These are phyloP conservation scores for human DNA, from an alignment of 2,113 vertebrate genomes.

Conservation along the genomic window GRCh38 chr11:133217001-133217500, in stretches of 20 bases:
- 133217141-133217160: no score
- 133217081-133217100: neutral
- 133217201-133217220: neutral
- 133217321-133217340: neutral
- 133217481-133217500: neutral
- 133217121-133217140: neutral
- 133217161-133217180: neutral
- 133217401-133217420: neutral
- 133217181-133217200: neutral
- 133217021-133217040: neutral
- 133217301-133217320: neutral
- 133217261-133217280: neutral
- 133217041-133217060: neutral
- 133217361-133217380: rapidly evolving
- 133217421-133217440: neutral
- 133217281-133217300: neutral
- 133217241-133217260: no score
- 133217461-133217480: neutral
- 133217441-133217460: neutral
- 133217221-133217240: neutral
- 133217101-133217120: neutral
- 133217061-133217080: neutral
- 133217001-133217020: rapidly evolving
- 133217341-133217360: neutral
- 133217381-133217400: neutral